phyloP scores from a whole-genome alignment of 2,888 invertebrate species.

The Athalia cordata region DNA sequence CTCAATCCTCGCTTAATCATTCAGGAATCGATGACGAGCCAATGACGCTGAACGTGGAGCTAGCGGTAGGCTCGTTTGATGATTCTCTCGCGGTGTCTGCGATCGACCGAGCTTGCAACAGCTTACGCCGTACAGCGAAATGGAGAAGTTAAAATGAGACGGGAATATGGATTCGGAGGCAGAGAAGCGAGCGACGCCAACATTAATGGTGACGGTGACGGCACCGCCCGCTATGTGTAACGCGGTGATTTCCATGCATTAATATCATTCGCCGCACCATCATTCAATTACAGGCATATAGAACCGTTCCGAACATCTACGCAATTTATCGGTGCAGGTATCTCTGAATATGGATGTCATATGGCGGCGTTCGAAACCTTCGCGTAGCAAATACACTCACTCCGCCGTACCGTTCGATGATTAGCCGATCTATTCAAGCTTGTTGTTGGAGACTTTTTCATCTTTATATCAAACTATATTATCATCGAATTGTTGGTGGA shows the following conservation, averaged over 20 bases:
- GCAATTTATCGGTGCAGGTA: slow-evolving; percentile 27
- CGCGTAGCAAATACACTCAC: neutral
- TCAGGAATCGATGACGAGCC: slow-evolving; percentile 29
- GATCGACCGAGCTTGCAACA: neutral
- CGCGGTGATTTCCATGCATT: slow-evolving; percentile 64
- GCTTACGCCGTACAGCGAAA: too few species aligned
- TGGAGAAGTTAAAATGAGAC: neutral
- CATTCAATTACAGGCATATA: slow-evolving; percentile 65
- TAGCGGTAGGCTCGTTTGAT: slow-evolving; percentile 11
- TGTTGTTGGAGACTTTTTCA: too few species aligned
- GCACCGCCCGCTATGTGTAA: slow-evolving; percentile 52
- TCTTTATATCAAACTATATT: too few species aligned
- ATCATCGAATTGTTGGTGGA: too few species aligned
- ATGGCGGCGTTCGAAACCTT: neutral
- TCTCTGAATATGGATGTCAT: slow-evolving; percentile 37
- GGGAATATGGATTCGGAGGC: neutral
- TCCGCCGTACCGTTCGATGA: too few species aligned
- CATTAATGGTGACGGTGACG: neutral
- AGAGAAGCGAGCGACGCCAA: neutral
- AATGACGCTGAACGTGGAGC: neutral
- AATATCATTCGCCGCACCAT: slow-evolving; percentile 66
- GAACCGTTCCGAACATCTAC: slow-evolving; percentile 45
- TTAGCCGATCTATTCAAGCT: too few species aligned
- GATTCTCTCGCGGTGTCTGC: slow-evolving; percentile 1
- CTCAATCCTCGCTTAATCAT: slow-evolving; percentile 54